These are phyloP conservation scores for Melipona quadrifasciata DNA, from an alignment of 1,140 invertebrate genomes.

Conservation along the genomic window DNA sequence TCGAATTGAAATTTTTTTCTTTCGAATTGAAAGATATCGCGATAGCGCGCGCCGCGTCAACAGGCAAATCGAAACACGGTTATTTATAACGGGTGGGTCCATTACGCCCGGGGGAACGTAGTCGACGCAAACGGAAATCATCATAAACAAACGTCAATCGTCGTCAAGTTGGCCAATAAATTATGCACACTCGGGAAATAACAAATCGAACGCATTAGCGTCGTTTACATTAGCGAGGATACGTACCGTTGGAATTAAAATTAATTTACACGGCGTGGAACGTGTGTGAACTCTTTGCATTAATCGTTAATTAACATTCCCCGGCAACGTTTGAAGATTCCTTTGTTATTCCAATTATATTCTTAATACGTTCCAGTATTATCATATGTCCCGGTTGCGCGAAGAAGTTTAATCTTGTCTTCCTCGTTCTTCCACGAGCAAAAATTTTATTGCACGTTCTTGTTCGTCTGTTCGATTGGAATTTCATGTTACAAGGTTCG, in stretches of 20 bases:
- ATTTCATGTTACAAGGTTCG: neutral
- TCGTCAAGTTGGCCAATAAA: neutral
- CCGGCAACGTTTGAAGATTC: neutral
- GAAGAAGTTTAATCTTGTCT: neutral
- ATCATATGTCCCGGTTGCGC: neutral
- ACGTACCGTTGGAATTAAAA: neutral
- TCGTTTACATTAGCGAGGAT: neutral
- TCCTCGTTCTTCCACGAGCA: neutral
- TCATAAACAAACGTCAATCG: neutral
- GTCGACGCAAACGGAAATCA: neutral
- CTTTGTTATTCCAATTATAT: neutral
- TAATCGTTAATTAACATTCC: neutral
- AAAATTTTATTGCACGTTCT: neutral
- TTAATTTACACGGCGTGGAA: neutral
- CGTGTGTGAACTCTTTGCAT: neutral
- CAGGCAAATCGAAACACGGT: neutral
- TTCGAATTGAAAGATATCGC: neutral
- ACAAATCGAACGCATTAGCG: neutral
- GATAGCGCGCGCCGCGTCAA: neutral
- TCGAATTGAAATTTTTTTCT: neutral
- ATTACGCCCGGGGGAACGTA: neutral
- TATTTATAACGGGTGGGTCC: neutral
- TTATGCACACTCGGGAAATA: neutral
- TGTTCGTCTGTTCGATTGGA: neutral
- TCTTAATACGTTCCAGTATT: neutral